phyloP scores from a whole-genome alignment of 2,113 vertebrate species.

The zebrafish (Danio rerio) region GRCz12tu NC_133182.1:21118501-21119000 shows the following conservation, averaged over 20 bases:
- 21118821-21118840: too few species aligned
- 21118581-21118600: too few species aligned
- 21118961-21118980: too few species aligned
- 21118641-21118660: neutral
- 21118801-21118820: neutral
- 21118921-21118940: too few species aligned
- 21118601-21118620: too few species aligned
- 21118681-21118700: neutral
- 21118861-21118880: too few species aligned
- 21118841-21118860: too few species aligned
- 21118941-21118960: too few species aligned
- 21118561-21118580: too few species aligned
- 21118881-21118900: neutral
- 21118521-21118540: neutral
- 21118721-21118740: neutral
- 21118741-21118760: neutral
- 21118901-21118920: too few species aligned
- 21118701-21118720: neutral
- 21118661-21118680: neutral
- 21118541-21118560: neutral
- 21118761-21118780: neutral
- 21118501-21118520: slow-evolving; percentile 12
- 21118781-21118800: neutral
- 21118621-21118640: too few species aligned
- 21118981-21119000: too few species aligned